These are phyloP conservation scores for Heliocidaris tuberculata DNA, from an alignment of 35 echinoderm and acorn worm genomes.

Conservation along the genomic window DNA sequence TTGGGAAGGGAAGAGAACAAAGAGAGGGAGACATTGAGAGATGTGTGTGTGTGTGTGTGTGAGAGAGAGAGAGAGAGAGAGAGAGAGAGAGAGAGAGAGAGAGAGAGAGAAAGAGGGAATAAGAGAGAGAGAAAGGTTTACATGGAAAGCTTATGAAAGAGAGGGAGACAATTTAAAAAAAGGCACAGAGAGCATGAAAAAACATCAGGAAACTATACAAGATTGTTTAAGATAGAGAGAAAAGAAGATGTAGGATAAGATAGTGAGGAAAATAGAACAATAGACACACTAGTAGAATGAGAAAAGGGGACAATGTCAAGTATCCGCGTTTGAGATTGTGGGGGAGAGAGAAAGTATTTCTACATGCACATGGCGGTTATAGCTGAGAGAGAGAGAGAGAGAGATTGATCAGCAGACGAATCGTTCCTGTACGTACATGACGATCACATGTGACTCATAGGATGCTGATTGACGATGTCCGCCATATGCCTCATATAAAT, in stretches of 20 bases:
- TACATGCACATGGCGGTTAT: not conserved
- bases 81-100: not conserved
- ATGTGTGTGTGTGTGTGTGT: too few relatives aligned
- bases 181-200: not conserved
- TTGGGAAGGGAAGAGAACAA: not conserved
- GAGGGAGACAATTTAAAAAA: not conserved
- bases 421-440: not conserved
- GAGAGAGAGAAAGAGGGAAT: not conserved
- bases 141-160: not conserved
- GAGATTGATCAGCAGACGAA: not conserved
- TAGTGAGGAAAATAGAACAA: too few relatives aligned
- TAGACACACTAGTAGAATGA: too few relatives aligned
- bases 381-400: not conserved
- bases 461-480: not conserved
- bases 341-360: not conserved
- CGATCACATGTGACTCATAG: not conserved
- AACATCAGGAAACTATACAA: not conserved
- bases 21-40: not conserved
- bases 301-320: too few relatives aligned
- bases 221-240: not conserved
- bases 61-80: too few relatives aligned
- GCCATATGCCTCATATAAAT: not conserved
- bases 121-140: not conserved
- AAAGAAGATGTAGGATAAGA: not conserved
- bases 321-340: not conserved